phyloP scores from a whole-genome alignment of 2,888 invertebrate genomes.

The Girardia tigrina region DNA sequence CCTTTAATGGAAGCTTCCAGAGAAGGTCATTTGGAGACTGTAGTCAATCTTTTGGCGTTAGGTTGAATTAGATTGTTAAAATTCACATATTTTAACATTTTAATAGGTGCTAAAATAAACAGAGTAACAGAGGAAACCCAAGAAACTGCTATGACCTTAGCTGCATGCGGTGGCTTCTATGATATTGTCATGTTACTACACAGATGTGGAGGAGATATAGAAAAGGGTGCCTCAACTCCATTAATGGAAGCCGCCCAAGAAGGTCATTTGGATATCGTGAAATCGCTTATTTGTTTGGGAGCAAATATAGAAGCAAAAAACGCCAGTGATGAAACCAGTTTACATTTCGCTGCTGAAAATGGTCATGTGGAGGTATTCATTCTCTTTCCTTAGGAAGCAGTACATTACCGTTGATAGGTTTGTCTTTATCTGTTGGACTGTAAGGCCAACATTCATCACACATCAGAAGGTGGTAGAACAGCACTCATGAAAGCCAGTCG shows the following conservation, averaged over 20 bases:
- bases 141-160: conserved; percentile 84
- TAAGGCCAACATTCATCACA: conserved; percentile 81
- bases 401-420: neutral
- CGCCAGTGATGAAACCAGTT: conserved; percentile 81
- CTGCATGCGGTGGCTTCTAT: conserved; percentile 78
- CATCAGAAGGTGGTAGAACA: conserved; percentile 87
- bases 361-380: conserved; percentile 81
- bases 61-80: conserved; percentile 51
- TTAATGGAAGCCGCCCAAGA: conserved; percentile 95
- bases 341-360: conserved; percentile 94
- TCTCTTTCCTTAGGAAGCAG: neutral
- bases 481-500: conserved; percentile 96
- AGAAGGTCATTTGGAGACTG: conserved; percentile 97
- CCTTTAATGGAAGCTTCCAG: conserved; percentile 97
- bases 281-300: conserved; percentile 72
- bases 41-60: conserved; percentile 74
- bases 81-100: conserved; percentile 27
- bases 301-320: conserved; percentile 88
- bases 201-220: conserved; percentile 74
- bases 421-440: conserved; percentile 68
- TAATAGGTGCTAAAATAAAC: conserved; percentile 73
- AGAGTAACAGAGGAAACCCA: conserved; percentile 97
- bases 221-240: conserved; percentile 87
- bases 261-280: conserved; percentile 89
- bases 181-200: conserved; percentile 82